Percentiles rank a stretch among this genome's conserved stretches.
These are phyloP conservation scores for Pandemis heparana DNA, from an alignment of 2,888 invertebrate genomes.

Conservation along the genomic window DNA sequence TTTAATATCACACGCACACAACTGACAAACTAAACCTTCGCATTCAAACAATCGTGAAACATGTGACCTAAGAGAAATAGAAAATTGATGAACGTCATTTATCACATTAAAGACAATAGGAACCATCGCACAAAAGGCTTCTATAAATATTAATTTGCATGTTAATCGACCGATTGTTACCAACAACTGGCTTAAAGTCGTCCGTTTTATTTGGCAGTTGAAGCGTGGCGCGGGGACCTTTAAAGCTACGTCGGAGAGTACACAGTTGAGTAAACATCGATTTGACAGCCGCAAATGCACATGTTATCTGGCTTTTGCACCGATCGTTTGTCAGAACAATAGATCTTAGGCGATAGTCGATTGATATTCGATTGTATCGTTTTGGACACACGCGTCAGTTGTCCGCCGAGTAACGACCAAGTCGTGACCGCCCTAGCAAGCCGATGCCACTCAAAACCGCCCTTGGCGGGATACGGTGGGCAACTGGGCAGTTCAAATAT, in stretches of 20 bases:
- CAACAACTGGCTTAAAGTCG: slow-evolving; percentile 2
- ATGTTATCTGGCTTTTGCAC: slow-evolving; percentile 41
- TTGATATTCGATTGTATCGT: slow-evolving; percentile 62
- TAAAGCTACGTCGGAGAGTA: not conserved
- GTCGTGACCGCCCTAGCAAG: slow-evolving; percentile 64
- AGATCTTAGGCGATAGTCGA: slow-evolving; percentile 54
- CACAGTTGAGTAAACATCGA: slow-evolving; percentile 9
- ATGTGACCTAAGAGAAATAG: slow-evolving; percentile 46
- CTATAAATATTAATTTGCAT: slow-evolving; percentile 67
- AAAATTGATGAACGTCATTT: slow-evolving; percentile 49
- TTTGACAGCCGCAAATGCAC: slow-evolving; percentile 43
- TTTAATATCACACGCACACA: slow-evolving; percentile 3
- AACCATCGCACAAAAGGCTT: slow-evolving; percentile 53
- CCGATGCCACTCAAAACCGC: not conserved
- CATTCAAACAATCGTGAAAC: slow-evolving; percentile 46
- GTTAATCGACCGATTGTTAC: slow-evolving; percentile 64
- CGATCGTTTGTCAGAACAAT: slow-evolving; percentile 61
- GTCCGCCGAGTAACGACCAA: slow-evolving; percentile 7
- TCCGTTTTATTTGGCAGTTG: not conserved
- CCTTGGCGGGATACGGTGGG: not conserved
- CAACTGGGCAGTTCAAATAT: not conserved
- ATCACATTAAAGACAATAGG: slow-evolving; percentile 58
- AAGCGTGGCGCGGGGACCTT: not conserved
- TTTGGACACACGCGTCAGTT: slow-evolving; percentile 46
- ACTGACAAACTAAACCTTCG: slow-evolving; percentile 38